These are phyloP conservation scores for Magallana nippona DNA, from an alignment of 2,888 invertebrate genomes.

Conservation along the genomic window DNA sequence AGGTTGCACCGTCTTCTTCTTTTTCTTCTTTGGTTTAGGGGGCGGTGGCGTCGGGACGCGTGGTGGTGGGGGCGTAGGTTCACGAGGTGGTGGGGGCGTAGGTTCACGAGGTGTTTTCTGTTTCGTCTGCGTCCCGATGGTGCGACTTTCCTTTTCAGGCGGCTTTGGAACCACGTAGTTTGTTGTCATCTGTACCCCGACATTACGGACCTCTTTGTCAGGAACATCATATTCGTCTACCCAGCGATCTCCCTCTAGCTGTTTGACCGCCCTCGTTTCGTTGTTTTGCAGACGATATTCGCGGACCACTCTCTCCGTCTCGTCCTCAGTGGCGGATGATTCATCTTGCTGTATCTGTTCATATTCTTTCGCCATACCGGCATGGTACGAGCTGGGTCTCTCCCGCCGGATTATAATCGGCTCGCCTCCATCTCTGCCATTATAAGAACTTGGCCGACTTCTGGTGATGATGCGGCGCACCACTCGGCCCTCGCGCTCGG, in stretches of 20 bases:
- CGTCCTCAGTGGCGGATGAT: background rate
- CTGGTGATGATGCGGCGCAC: constrained; percentile 27
- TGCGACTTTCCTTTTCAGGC: constrained; percentile 43
- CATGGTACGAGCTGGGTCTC: constrained; percentile 38
- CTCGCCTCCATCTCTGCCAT: background rate
- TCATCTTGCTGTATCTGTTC: constrained; percentile 13
- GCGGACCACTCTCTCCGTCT: constrained; percentile 1
- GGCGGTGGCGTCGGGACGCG: constrained; percentile 37
- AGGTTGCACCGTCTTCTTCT: background rate
- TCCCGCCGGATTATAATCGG: background rate
- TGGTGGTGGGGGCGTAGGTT: constrained; percentile 41
- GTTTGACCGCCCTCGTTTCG: constrained; percentile 27
- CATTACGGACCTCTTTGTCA: constrained; percentile 39
- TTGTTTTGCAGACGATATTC: constrained; percentile 37
- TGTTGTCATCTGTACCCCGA: constrained; percentile 52
- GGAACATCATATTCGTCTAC: constrained; percentile 39
- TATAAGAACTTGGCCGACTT: constrained; percentile 38
- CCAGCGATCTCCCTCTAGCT: constrained; percentile 34
- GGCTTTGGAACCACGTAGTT: constrained; percentile 44
- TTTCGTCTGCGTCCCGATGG: constrained; percentile 43
- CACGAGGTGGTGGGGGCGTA: constrained; percentile 32
- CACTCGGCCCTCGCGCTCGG: constrained; percentile 11
- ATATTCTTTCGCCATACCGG: constrained; percentile 38
- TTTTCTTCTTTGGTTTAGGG: constrained; percentile 35
- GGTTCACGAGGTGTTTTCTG: background rate